A percentile compares a stretch with the other conserved stretches of the same genome.
Evolutionary conservation across 1,140 invertebrate genomes (phyloP).

Genomic region (Caenorhabditis briggsae): DNA sequence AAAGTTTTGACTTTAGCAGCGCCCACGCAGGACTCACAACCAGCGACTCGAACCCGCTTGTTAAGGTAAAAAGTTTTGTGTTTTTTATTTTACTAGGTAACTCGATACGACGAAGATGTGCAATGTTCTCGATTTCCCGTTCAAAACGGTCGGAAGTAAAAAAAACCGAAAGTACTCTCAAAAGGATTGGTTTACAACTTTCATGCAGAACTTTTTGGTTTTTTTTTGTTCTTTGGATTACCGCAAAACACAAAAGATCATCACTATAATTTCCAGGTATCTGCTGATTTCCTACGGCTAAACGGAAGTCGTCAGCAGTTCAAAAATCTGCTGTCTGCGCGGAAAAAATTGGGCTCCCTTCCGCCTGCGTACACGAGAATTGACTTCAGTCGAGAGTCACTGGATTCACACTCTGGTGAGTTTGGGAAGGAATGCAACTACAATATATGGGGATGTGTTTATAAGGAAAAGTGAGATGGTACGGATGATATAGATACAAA

Average conservation of each 20-base stretch:
- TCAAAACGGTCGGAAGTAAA: background rate
- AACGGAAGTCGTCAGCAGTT: slow-evolving; percentile 75
- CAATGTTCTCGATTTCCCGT: slow-evolving; percentile 48
- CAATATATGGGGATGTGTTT: background rate
- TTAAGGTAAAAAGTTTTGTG: slow-evolving; percentile 70
- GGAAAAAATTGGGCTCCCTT: slow-evolving; percentile 77
- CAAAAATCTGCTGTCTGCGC: slow-evolving; percentile 72
- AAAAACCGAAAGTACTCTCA: background rate
- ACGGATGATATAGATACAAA: slow-evolving; percentile 1
- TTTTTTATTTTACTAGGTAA: slow-evolving; percentile 9
- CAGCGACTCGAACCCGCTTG: slow-evolving; percentile 74
- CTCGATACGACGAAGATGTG: background rate
- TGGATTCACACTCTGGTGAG: slow-evolving; percentile 68
- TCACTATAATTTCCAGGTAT: slow-evolving; percentile 69
- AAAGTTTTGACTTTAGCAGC: slow-evolving; percentile 75
- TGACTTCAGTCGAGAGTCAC: slow-evolving; percentile 76
- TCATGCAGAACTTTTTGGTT: too few species aligned
- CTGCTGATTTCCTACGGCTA: slow-evolving; percentile 74
- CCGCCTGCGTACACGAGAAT: slow-evolving; percentile 76
- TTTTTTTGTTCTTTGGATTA: too few species aligned
- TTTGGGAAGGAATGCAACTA: background rate
- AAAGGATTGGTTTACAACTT: too few species aligned
- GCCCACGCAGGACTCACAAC: slow-evolving; percentile 49
- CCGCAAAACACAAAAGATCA: background rate
- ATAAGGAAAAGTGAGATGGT: background rate